Conservation (phyloP, 2,113 vertebrate genomes). For the Anguilla rostrata region DNA sequence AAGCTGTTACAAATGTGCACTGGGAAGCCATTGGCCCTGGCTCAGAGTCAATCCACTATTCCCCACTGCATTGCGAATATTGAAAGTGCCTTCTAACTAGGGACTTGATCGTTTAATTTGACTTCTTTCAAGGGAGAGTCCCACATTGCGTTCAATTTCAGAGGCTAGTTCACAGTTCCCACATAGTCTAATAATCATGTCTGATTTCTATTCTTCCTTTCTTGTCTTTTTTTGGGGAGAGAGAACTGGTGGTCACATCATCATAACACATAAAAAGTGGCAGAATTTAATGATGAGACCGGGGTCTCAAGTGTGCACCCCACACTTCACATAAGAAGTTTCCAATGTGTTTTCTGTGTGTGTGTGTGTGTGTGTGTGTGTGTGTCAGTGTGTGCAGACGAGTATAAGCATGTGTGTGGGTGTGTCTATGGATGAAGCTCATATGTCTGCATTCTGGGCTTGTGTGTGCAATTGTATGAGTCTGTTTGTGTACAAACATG, state of each 20-base stretch:
- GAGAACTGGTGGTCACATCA: constrained; percentile 42
- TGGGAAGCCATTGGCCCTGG: constrained; percentile 58
- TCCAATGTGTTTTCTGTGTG: not conserved
- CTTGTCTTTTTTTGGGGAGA: constrained; percentile 32
- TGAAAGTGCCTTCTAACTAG: constrained; percentile 78
- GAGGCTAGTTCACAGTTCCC: constrained; percentile 71
- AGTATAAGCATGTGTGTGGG: not conserved
- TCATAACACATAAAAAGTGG: constrained; percentile 52
- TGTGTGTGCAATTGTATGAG: too few relatives aligned
- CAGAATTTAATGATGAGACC: constrained; percentile 56
- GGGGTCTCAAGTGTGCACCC: constrained; percentile 38
- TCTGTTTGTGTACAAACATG: too few relatives aligned
- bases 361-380: not conserved
- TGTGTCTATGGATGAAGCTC: not conserved
- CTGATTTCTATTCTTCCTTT: constrained; percentile 41
- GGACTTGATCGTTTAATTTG: constrained; percentile 80
- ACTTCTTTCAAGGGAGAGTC: constrained; percentile 67
- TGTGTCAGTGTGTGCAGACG: not conserved
- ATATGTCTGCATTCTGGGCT: too few relatives aligned
- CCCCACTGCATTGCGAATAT: constrained; percentile 78
- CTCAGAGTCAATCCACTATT: constrained; percentile 69
- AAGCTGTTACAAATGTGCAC: constrained; percentile 83
- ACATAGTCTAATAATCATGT: constrained; percentile 73
- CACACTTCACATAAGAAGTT: constrained; percentile 14
- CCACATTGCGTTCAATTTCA: constrained; percentile 68